These are phyloP conservation scores for Amblyopsis hoosieri DNA, from an alignment of 2,797 vertebrate genomes.

Conservation along the genomic window DNA sequence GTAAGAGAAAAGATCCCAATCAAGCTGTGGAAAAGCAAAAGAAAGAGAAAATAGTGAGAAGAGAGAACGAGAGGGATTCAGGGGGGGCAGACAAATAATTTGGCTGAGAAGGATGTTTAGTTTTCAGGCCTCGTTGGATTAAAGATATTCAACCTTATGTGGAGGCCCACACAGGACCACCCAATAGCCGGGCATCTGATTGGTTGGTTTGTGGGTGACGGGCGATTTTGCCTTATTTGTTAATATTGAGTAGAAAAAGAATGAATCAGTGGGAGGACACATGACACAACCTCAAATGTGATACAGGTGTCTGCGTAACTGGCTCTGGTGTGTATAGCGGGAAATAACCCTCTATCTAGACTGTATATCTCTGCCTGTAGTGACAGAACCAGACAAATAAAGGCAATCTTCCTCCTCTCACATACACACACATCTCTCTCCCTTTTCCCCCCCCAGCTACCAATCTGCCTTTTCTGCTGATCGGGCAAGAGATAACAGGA, in stretches of 20 bases:
- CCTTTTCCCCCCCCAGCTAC: slow-evolving; percentile 25
- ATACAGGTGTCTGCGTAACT: slow-evolving; percentile 21
- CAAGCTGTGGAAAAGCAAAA: slow-evolving; percentile 9
- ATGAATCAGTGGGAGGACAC: background rate
- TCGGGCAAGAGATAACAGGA: slow-evolving; percentile 52
- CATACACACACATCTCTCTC: slow-evolving; percentile 15
- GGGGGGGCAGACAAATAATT: slow-evolving; percentile 35
- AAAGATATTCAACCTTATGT: slow-evolving; percentile 66
- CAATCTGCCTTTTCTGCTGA: slow-evolving; percentile 52
- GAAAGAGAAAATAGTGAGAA: background rate
- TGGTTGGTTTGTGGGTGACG: slow-evolving; percentile 42
- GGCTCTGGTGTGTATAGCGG: slow-evolving; percentile 15
- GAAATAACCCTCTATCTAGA: slow-evolving; percentile 7
- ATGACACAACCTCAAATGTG: background rate
- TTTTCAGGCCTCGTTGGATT: slow-evolving; percentile 63
- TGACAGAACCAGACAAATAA: slow-evolving; percentile 22
- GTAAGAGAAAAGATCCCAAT: slow-evolving; percentile 1
- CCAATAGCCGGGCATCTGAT: slow-evolving; percentile 43
- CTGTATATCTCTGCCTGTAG: slow-evolving; percentile 16
- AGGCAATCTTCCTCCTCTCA: slow-evolving; percentile 2
- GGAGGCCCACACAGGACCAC: slow-evolving; percentile 62
- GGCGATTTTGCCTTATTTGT: slow-evolving; percentile 58
- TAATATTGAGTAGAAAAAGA: slow-evolving; percentile 41
- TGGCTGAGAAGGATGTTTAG: slow-evolving; percentile 59
- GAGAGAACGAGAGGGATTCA: background rate